Conservation (phyloP, 2,797 vertebrate genomes). For the Gallirallus australis region DNA sequence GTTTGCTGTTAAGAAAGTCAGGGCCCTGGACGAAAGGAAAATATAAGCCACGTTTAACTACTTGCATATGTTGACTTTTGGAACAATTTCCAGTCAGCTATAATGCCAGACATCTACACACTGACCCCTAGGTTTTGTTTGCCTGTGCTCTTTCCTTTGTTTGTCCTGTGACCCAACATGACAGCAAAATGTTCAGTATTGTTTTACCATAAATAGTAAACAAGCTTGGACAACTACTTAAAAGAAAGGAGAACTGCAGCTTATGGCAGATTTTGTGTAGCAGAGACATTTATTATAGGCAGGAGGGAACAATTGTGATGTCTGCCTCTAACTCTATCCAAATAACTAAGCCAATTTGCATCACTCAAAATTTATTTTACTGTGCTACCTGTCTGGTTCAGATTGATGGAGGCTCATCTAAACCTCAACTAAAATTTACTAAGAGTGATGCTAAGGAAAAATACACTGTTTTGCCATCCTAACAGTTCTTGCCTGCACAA, state of each 20-base stretch:
- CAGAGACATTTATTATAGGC: background rate
- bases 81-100: conserved; percentile 11
- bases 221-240: background rate
- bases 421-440: background rate
- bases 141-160: background rate
- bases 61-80: conserved; percentile 57
- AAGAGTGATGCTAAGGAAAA: background rate
- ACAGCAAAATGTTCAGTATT: conserved; percentile 6
- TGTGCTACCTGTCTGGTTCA: conserved; percentile 36
- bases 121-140: conserved; percentile 1
- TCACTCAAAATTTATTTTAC: conserved; percentile 11
- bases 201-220: conserved; percentile 8
- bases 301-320: background rate
- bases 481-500: background rate
- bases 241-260: background rate
- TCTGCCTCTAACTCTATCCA: conserved; percentile 27
- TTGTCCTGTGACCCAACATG: background rate
- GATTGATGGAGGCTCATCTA: background rate
- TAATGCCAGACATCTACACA: background rate
- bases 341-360: conserved; percentile 27
- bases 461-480: background rate
- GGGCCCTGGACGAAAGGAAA: conserved; percentile 50
- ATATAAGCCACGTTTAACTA: conserved; percentile 35
- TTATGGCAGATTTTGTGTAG: background rate
- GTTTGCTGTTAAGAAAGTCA: conserved; percentile 43